Percentiles rank a stretch among this genome's conserved stretches.
phyloP scores from a whole-genome alignment of 92 coral and sea anemone species.

The Siderastrea siderea region DNA sequence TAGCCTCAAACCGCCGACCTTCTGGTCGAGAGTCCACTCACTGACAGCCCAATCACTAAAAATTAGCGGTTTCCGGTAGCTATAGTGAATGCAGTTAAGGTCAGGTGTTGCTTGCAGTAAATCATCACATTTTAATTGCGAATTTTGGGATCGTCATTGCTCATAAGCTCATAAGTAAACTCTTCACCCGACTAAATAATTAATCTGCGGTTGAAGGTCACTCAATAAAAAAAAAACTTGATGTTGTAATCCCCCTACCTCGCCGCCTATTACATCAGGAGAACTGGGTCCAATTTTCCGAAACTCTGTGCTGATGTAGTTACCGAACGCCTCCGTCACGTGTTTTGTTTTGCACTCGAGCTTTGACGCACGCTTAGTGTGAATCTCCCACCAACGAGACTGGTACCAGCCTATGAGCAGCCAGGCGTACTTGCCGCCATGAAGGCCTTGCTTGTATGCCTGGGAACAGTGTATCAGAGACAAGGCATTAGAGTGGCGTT shows the following conservation, averaged over 20 bases:
- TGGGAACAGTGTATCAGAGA: slow-evolving; percentile 4
- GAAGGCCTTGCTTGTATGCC: slow-evolving; percentile 79
- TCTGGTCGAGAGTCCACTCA: no score
- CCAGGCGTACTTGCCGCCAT: slow-evolving; percentile 81
- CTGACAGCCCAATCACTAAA: no score
- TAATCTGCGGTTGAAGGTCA: no score
- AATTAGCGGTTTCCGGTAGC: no score
- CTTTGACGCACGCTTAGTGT: slow-evolving; percentile 30
- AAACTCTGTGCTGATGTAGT: slow-evolving; percentile 46
- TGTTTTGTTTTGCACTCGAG: slow-evolving; percentile 40
- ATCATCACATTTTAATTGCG: no score
- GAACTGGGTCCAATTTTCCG: slow-evolving; percentile 34
- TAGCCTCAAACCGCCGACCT: no score
- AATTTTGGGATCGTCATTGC: no score
- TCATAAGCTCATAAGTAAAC: no score
- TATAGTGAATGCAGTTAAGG: no score
- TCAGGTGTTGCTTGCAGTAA: no score
- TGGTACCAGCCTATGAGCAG: slow-evolving; percentile 69
- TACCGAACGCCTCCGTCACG: slow-evolving; percentile 53
- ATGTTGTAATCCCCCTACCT: slow-evolving; percentile 1
- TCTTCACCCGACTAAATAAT: no score
- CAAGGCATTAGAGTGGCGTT: neutral
- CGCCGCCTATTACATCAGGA: slow-evolving; percentile 23
- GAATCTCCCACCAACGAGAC: slow-evolving; percentile 53
- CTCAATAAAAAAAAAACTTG: neutral